Base-by-base conservation (phyloP, 2,113 vertebrate genomes). In the Phylloscopus whistleri region DNA sequence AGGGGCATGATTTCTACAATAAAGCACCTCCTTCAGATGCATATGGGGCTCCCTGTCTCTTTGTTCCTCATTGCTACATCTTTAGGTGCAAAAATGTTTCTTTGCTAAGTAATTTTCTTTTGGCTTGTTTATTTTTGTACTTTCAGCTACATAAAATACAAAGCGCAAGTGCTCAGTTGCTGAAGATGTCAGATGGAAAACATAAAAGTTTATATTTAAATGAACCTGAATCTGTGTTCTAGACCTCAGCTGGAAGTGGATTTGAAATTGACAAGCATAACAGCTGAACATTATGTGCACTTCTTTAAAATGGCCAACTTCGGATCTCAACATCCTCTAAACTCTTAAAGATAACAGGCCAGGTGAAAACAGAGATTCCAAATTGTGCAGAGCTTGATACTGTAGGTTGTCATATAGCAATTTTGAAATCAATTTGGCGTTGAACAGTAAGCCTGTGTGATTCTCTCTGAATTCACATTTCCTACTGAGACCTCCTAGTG, bases 161-260 rank as follows among this genome's bases (percentile, higher is more conserved):
- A 90, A 89, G 17, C 74, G 41, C 44, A 79, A 75, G 13, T 93
- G 35, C 62, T 91, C 55, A 69, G 24, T 67, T 85, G 49, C 52
- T 96, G 55, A 93, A n/a, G 69, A 67, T 83, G 79, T 81, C 84
- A 78, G 49, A 63, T 44, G 64, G 53, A 94, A 95, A 96, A 94
- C n/a, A 70, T 77, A 70, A 81, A 95, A 87, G 20, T 96, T 96
- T 86, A 91, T 60, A 33, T 94, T 70, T 91, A 81, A 95, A 74
- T 92, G 27, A 95, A 60, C 90, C 58, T 84, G 66, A 89, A 80
- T 75, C 64, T 93, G 11, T 43, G 30, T 89, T 96, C 89, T 83
- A 95, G 56, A 94, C 91, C 80, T 73, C 80, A 93, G 53, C 75
- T 95, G 77, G 95, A 94, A 95, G 87, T 76, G 22, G 88, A 79